These are phyloP conservation scores for Mythimna albipuncta DNA, from an alignment of 2,888 invertebrate species.

Conservation along the genomic window DNA sequence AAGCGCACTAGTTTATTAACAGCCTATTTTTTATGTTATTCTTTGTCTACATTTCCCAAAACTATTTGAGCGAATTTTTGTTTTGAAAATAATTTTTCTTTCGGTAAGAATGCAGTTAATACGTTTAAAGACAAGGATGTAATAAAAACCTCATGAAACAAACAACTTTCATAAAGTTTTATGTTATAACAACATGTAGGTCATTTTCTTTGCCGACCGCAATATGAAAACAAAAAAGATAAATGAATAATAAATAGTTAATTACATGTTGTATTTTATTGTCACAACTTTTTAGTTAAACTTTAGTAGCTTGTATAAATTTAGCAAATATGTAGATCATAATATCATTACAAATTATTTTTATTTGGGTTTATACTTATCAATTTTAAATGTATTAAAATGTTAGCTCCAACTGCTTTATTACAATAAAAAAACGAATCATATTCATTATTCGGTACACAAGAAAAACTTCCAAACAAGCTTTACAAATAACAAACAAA, in stretches of 20 bases:
- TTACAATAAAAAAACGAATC: not conserved
- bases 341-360: not conserved
- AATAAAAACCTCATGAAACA: not conserved
- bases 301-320: no score
- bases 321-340: no score
- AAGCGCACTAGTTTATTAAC: no score
- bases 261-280: no score
- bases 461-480: not conserved
- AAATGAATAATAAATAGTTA: no score
- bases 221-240: conserved; percentile 16
- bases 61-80: no score
- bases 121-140: not conserved
- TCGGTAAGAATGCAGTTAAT: not conserved
- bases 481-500: conserved; percentile 27
- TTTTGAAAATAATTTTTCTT: not conserved
- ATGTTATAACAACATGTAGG: not conserved
- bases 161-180: no score
- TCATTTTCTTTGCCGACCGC: not conserved
- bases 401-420: not conserved
- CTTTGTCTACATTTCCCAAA: not conserved
- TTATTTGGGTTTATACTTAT: not conserved
- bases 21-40: not conserved
- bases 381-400: not conserved
- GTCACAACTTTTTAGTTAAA: no score
- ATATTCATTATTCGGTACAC: not conserved